These are phyloP conservation scores for Dolichotis patagonum DNA, from an alignment of 2,113 vertebrate species.

Conservation along the genomic window DNA sequence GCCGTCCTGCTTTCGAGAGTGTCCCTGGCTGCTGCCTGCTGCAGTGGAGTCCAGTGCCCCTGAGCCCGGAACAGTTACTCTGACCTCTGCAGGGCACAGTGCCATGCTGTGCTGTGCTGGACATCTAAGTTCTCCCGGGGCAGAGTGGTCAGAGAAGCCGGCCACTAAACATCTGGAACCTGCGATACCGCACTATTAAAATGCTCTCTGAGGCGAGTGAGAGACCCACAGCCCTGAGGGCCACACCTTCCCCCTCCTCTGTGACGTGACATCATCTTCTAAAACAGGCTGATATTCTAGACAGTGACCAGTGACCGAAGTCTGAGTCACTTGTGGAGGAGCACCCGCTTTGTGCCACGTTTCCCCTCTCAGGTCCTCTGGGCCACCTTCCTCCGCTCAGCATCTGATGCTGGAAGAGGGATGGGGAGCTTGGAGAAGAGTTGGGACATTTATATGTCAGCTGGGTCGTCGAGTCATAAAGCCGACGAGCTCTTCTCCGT, in stretches of 20 bases:
- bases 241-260: too few species aligned
- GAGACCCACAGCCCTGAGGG: not conserved
- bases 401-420: not conserved
- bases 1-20: rapidly evolving
- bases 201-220: not conserved
- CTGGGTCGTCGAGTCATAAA: not conserved
- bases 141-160: rapidly evolving
- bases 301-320: not conserved
- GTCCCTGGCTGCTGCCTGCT: not conserved
- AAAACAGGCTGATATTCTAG: not conserved
- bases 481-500: not conserved
- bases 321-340: not conserved
- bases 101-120: rapidly evolving
- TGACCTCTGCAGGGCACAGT: not conserved
- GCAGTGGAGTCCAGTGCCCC: not conserved
- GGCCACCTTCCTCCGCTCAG: not conserved
- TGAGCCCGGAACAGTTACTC: not conserved
- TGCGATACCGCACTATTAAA: not conserved
- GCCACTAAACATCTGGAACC: not conserved
- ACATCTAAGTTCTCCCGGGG: not conserved
- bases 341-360: not conserved
- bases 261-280: not conserved
- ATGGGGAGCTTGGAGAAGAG: not conserved
- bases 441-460: not conserved
- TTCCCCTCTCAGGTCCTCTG: not conserved